Evolutionary conservation across 2,797 vertebrate species (phyloP).

Genomic region (Bovichtus diacanthus): DNA sequence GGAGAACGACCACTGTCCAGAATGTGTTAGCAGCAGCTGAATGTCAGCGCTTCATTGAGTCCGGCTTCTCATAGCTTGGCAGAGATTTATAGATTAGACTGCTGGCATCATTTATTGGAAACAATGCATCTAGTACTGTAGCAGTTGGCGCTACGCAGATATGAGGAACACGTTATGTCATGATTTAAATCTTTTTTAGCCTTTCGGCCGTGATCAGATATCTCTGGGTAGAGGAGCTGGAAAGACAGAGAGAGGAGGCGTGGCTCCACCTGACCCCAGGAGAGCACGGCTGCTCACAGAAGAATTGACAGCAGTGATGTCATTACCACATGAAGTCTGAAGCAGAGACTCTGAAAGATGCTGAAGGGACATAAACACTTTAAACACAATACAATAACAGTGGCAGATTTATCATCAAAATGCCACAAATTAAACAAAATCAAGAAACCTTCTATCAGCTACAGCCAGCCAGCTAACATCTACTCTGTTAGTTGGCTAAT

Average conservation of each 20-base stretch:
- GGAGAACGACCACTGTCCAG: neutral
- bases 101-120: constrained; percentile 2
- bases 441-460: no score
- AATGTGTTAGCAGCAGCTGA: constrained; percentile 3
- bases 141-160: neutral
- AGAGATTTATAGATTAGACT: neutral
- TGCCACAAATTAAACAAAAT: no score
- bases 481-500: no score
- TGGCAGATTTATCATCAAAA: no score
- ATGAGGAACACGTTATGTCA: neutral
- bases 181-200: neutral
- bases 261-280: neutral
- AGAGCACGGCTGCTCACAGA: neutral
- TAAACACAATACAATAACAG: no score
- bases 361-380: no score
- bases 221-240: neutral
- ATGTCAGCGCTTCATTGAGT: neutral
- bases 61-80: neutral
- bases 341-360: no score
- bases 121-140: neutral
- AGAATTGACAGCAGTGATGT: constrained; percentile 7
- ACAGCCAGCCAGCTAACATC: no score
- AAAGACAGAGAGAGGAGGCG: neutral
- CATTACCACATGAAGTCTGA: neutral
- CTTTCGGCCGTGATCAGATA: neutral